These are phyloP conservation scores for Pogonognathellus flavescens DNA, from an alignment of 1,140 invertebrate genomes.

Conservation along the genomic window DNA sequence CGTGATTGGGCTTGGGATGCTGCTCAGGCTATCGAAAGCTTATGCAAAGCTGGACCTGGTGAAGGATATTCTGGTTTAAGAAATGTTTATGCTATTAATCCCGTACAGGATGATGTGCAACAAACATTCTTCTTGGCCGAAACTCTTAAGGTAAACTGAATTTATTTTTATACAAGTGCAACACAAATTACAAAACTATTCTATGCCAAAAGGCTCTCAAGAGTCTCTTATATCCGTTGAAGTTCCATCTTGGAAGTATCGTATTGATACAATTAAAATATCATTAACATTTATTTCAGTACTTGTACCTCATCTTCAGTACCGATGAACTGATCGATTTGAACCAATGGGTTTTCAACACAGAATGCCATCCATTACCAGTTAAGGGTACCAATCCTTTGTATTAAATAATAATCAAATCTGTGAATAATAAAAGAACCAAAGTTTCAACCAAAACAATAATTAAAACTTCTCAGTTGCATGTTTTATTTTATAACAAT, in stretches of 20 bases:
- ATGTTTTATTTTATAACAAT: too few species aligned
- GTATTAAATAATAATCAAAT: too few species aligned
- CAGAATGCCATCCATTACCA: slow-evolving; percentile 98
- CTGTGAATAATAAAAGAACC: too few species aligned
- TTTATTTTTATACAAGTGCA: too few species aligned
- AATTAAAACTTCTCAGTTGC: too few species aligned
- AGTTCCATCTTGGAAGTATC: too few species aligned
- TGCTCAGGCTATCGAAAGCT: slow-evolving; percentile 75
- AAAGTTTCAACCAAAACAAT: too few species aligned
- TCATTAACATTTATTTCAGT: slow-evolving; percentile 68
- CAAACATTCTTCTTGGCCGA: slow-evolving; percentile 99
- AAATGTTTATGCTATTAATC: slow-evolving; percentile 88
- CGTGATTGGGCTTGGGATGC: slow-evolving; percentile 76
- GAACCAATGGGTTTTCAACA: slow-evolving; percentile 98
- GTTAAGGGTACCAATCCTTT: slow-evolving; percentile 66
- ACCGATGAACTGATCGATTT: slow-evolving; percentile 76
- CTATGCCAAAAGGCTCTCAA: too few species aligned
- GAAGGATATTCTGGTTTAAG: slow-evolving; percentile 93
- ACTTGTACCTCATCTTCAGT: slow-evolving; percentile 78
- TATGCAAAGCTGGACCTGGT: slow-evolving; percentile 70
- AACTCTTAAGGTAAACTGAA: slow-evolving; percentile 89
- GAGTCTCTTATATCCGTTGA: too few species aligned
- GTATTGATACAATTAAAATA: not conserved
- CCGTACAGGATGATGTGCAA: slow-evolving; percentile 94
- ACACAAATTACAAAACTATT: too few species aligned